These are phyloP conservation scores for Dasypolia templi DNA, from an alignment of 2,888 invertebrate genomes.

Conservation along the genomic window DNA sequence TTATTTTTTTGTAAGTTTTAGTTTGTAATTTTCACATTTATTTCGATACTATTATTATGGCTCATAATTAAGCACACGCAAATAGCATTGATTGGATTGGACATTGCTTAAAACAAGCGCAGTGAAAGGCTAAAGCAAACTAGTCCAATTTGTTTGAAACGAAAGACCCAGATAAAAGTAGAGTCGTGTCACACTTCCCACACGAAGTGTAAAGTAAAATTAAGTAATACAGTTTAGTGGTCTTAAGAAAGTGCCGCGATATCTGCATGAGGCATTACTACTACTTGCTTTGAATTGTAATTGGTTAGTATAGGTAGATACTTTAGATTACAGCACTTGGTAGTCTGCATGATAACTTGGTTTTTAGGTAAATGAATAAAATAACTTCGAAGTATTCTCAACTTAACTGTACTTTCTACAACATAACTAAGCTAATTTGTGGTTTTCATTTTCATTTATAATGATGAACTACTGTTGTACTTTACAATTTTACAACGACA, in stretches of 20 bases:
- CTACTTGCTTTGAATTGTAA: conserved; percentile 27
- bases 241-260: conserved; percentile 1
- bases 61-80: conserved; percentile 35
- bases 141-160: conserved; percentile 46
- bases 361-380: not conserved
- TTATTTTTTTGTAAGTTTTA: not conserved
- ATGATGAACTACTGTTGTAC: no score
- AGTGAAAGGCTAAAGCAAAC: conserved; percentile 60
- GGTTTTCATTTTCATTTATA: no score
- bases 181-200: conserved; percentile 27
- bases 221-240: not conserved
- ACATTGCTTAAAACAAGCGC: conserved; percentile 28
- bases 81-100: conserved; percentile 21
- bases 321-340: not conserved
- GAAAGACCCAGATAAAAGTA: not conserved
- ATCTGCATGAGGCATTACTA: conserved; percentile 15
- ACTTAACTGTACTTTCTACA: not conserved
- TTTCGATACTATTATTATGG: conserved; percentile 2
- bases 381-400: not conserved
- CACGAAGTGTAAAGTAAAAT: conserved; percentile 13
- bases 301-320: not conserved
- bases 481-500: not conserved
- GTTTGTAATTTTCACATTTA: conserved; percentile 30
- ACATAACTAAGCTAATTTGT: not conserved
- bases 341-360: not conserved